Evolutionary conservation across 2,888 invertebrate species (phyloP), one percentile per base, ranked within the genome.

Genomic region (Plagodis dolabraria): DNA sequence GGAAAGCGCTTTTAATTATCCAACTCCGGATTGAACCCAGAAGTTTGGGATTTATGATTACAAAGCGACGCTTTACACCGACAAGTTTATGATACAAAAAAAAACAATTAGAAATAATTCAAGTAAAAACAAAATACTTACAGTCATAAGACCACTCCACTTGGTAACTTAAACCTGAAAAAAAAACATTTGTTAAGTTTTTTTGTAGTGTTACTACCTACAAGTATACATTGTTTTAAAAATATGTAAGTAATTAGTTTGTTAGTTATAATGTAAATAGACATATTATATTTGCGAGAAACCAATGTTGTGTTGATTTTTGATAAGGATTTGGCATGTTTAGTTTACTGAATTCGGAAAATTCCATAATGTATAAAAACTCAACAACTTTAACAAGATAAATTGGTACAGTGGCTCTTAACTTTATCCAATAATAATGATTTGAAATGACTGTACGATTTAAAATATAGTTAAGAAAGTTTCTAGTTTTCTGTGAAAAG

Each of bases 91-190:
- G 6, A 35, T 51, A 36, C 7, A 34, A n/a, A 5, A n/a, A 11
- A 33, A 8, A 33, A 33, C 8, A n/a, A 8, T 43, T 47, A 42
- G 22, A 10, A 11, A 12, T 33, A 50, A 22, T 40, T 12, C 9
- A 0, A 47, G 6, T 47, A 12, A 33, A 33, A 44, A n/a, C 10
- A n/a, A 45, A 48, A 53, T 63, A 85, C 86, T 85, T 71, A 89
- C 89, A 71, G n/a, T 77, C 74, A 56, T 89, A 89, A 0, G 83
- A 79, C 90, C 90, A 89, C 11, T 82, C 79, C 0, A 72, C 79
- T 60, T 79, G 81, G 7, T 67, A 68, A 54, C 78, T 81, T 35
- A 76, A 53, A 71, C 79, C 89, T 89, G 81, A 11, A 86, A 85
- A 71, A 77, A 73, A 67, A 60, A 54, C 34, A 47, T 49, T 6